Base-by-base conservation (phyloP, 2,888 invertebrate species). In the Oxycera nigricornis region DNA sequence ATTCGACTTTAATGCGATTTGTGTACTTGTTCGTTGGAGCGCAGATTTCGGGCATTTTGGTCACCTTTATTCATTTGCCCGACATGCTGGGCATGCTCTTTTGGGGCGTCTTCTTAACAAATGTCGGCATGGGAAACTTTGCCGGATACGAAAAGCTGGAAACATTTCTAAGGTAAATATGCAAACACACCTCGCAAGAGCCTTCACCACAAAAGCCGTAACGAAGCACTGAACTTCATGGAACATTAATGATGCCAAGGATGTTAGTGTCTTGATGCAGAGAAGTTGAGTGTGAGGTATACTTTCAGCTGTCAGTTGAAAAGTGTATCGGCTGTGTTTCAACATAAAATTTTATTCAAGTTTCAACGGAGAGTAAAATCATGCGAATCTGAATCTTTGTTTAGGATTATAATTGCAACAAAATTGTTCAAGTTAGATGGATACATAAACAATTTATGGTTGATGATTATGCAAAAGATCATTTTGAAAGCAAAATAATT, bases 21-120 rank as follows among this genome's bases (percentile, higher is more conserved):
- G 80, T 81, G 62, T 81, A 83, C 70, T 78, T 86, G 1, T 84
- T 86, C 78, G 81, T 84, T 72, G 84, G 85, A 1, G 85, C 85
- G 6, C 83, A 86, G 74, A 76, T 82, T 26, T 76, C 80, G 9
- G 86, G 86, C 0, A 79, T 83, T n/a, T 73, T 85, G 75, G 82
- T 83, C 39, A 80, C 82, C 57, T 81, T 83, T 6, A 68, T 82
- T 1, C 79, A 80, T 39, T 73, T 86, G 77, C 86, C 90, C 0
- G 90, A 90, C 4, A 87, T 90, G 81, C 84, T 90, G 74, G 90
- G 90, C 14, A 90, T 90, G 90, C 82, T 90, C 0, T 82, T 90
- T 59, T 88, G 89, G 70, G 90, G 90, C 11, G 87, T 90, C 2
- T 80, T 87, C 7, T 85, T 88, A 72, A 82, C 86, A 65, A 88